phyloP scores from a whole-genome alignment of 92 coral and sea anemone species.

The Hydrozoanthus gracilis region DNA sequence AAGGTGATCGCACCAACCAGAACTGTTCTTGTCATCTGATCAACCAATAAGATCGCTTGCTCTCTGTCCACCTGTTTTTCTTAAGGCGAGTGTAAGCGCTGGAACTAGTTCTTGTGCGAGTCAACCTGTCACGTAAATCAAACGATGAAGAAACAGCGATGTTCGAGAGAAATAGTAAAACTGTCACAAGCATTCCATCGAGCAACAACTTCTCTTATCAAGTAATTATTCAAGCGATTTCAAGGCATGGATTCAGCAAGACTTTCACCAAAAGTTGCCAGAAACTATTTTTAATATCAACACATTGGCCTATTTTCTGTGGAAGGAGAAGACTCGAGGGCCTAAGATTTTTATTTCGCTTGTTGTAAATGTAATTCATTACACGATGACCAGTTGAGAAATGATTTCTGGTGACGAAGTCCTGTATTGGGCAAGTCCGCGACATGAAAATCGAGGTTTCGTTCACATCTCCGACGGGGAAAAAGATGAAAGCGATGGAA shows the following conservation, averaged over 20 bases:
- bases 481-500: conserved; percentile 41
- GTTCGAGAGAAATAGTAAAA: neutral
- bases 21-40: neutral
- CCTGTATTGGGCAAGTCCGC: conserved; percentile 42
- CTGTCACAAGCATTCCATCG: neutral
- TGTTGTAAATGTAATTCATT: neutral
- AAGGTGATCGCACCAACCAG: conserved; percentile 14
- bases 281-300: neutral
- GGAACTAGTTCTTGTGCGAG: neutral
- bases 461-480: conserved; percentile 7
- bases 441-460: conserved; percentile 8
- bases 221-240: conserved; percentile 7
- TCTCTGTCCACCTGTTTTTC: conserved; percentile 33
- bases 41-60: conserved; percentile 33
- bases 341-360: neutral
- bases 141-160: neutral
- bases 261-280: neutral
- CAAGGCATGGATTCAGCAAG: conserved; percentile 11
- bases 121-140: conserved; percentile 17
- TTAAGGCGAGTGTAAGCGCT: conserved; percentile 8
- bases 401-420: conserved; percentile 37
- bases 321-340: neutral
- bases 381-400: conserved; percentile 28
- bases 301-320: conserved; percentile 10
- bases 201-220: neutral